Evolutionary conservation across 2,888 invertebrate genomes (phyloP), one percentile per base, ranked within the genome.

Genomic region (Andricus quercusramuli): DNA sequence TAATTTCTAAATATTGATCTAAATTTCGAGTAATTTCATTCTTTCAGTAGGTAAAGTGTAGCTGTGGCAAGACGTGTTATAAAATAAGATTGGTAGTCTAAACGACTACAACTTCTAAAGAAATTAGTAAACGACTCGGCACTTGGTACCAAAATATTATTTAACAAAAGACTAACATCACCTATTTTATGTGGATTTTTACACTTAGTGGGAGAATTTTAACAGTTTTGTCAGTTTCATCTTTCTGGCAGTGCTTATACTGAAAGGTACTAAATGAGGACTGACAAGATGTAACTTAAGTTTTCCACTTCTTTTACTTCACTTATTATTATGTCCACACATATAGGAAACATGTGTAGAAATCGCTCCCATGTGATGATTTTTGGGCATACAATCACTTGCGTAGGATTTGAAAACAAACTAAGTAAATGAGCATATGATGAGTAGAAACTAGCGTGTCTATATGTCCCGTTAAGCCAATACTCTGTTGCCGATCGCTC

Each of bases 341-440:
- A 47, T 47, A 17, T 17, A 47, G 5, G 11, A 17, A 17, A 47
- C 1, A 47, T 6, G 17, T 47, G 6, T 5, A 47, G 1, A 47
- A 0, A 47, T 47, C 5, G 17, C 17, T 56, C 11, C 8, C 66
- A 44, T 70, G 32, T 68, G 77, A 65, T 51, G 56, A 65, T 79
- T 79, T 77, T 74, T 56, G 29, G 56, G 51, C 20, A 74, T 37
- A 56, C 56, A 56, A 32, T 56, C 2, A 20, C 8, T 74, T 32
- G 32, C 51, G 56, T 56, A 56, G 37, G 74, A 9, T 74, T 74
- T 29, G 51, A 29, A 37, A n/a, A 51, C 29, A 74, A 74, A 56
- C 32, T 74, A 51, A 74, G 51, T 9, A 47, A 70, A 70, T 29
- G 25, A 70, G 17, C 47, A 51, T n/a, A 70, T 68, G 51, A 74